phyloP scores from a whole-genome alignment of 2,888 invertebrate species.

The Cephus pygmeus region DNA sequence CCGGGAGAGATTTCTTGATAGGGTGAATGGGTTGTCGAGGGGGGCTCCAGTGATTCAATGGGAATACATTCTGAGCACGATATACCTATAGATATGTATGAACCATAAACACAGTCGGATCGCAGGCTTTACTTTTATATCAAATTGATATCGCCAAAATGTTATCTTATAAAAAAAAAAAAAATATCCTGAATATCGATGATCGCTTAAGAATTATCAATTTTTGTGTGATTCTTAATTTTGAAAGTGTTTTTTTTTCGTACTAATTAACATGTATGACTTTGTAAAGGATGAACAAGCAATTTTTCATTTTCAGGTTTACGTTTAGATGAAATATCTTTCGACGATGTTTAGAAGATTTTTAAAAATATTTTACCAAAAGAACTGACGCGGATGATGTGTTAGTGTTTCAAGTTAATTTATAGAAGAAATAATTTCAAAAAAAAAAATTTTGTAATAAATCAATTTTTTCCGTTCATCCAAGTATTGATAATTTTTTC shows the following conservation, averaged over 20 bases:
- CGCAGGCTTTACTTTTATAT: background rate
- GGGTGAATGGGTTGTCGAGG: background rate
- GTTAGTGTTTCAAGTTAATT: too few species aligned
- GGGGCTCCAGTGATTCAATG: background rate
- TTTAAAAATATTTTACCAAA: too few species aligned
- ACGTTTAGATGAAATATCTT: too few species aligned
- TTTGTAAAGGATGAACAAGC: too few species aligned
- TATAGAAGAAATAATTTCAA: too few species aligned
- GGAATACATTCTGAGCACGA: background rate
- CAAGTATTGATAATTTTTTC: too few species aligned
- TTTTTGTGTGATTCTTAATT: background rate
- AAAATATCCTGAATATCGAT: background rate
- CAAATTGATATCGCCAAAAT: background rate
- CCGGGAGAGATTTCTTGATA: slow-evolving; percentile 19
- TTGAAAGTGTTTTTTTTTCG: background rate
- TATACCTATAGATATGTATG: background rate
- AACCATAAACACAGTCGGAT: background rate
- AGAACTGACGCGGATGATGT: too few species aligned
- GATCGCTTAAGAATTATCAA: background rate
- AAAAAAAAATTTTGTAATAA: too few species aligned
- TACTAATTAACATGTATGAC: too few species aligned
- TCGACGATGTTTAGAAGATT: too few species aligned
- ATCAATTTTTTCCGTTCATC: too few species aligned
- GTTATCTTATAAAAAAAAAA: background rate
- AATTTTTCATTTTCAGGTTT: too few species aligned